phyloP scores from a whole-genome alignment of 2,797 vertebrate species.

The Alfaro cultratus region DNA sequence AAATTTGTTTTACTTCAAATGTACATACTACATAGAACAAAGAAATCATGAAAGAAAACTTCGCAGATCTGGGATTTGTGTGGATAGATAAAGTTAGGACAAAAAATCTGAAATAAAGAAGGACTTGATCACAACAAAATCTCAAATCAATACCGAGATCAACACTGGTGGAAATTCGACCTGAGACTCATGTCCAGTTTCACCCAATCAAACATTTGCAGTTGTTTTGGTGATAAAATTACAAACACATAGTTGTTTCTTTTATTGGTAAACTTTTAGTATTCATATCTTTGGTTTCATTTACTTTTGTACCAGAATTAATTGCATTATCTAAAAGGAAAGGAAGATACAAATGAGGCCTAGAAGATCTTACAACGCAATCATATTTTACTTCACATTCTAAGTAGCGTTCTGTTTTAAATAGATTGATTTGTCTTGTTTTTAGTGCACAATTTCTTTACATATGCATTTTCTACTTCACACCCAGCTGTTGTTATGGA shows the following conservation, averaged over 20 bases:
- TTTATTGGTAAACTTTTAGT: constrained; percentile 25
- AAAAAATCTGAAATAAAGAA: constrained; percentile 23
- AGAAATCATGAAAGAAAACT: constrained; percentile 21
- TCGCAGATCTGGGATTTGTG: constrained; percentile 23
- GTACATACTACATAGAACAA: constrained; percentile 54
- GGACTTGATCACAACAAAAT: constrained; percentile 10
- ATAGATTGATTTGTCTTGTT: constrained; percentile 42
- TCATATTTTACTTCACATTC: constrained; percentile 39
- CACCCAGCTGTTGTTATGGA: not conserved
- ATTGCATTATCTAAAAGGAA: constrained; percentile 24
- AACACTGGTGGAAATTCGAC: constrained; percentile 38
- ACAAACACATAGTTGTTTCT: constrained; percentile 37
- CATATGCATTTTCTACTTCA: constrained; percentile 25
- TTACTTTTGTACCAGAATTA: constrained; percentile 10
- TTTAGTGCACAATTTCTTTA: constrained; percentile 59
- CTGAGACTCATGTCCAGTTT: constrained; percentile 72
- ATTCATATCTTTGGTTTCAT: constrained; percentile 66
- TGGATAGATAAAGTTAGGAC: constrained; percentile 10
- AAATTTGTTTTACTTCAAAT: constrained; percentile 70
- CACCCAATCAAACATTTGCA: constrained; percentile 26
- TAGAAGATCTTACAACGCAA: constrained; percentile 38
- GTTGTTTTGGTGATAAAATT: constrained; percentile 19
- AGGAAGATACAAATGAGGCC: constrained; percentile 17
- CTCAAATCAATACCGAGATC: constrained; percentile 33
- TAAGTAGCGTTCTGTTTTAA: constrained; percentile 41